phyloP scores from a whole-genome alignment of 2,888 invertebrate genomes.

The Tubulanus polymorphus region DNA sequence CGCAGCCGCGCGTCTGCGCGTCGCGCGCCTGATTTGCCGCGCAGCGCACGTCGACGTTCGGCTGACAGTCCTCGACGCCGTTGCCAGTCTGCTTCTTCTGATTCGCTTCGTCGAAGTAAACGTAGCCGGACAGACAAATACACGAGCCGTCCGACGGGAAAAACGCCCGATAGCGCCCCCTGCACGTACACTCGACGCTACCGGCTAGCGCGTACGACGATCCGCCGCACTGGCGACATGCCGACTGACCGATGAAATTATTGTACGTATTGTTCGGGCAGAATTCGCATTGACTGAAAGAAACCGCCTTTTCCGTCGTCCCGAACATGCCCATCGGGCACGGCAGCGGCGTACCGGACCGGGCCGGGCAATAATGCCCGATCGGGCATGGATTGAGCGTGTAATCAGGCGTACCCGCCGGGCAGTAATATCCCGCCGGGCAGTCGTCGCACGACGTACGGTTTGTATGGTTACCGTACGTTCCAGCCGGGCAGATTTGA shows the following conservation, averaged over 20 bases:
- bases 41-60: conserved; percentile 33
- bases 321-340: conserved; percentile 41
- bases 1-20: conserved; percentile 28
- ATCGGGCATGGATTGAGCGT: conserved; percentile 31
- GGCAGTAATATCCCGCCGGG: conserved; percentile 49
- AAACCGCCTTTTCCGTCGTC: conserved; percentile 21
- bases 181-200: conserved; percentile 33
- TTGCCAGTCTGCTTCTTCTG: conserved; percentile 20
- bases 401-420: conserved; percentile 36
- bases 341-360: conserved; percentile 25
- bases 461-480: conserved; percentile 42
- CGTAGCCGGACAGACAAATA: conserved; percentile 36
- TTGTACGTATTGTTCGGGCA: conserved; percentile 38
- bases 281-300: conserved; percentile 27
- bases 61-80: conserved; percentile 38
- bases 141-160: conserved; percentile 39
- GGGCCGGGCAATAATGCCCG: conserved; percentile 39
- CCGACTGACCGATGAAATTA: conserved; percentile 27
- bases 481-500: conserved; percentile 39
- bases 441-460: conserved; percentile 35
- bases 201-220: conserved; percentile 27
- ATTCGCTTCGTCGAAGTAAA: conserved; percentile 40
- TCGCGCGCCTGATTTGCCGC: conserved; percentile 25
- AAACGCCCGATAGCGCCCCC: conserved; percentile 38
- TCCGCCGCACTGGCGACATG: conserved; percentile 43